Conservation (phyloP, 2,888 invertebrate genomes). For the Eupithecia subfuscata region DNA sequence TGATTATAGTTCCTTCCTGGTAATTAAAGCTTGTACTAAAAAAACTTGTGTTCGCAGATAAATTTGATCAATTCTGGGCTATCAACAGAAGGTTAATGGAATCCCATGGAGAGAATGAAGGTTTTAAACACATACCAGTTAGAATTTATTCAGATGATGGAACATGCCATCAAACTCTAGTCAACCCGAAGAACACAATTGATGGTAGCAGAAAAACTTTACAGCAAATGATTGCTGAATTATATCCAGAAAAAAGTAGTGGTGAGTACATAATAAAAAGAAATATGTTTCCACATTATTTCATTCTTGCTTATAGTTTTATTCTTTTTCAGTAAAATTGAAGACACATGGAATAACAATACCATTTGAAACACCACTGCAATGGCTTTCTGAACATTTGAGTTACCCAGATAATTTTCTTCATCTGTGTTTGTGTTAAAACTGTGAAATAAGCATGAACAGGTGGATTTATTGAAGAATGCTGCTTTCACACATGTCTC, state of each 20-base stretch:
- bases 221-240: slow-evolving; percentile 87
- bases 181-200: slow-evolving; percentile 87
- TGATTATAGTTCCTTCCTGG: not conserved
- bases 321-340: slow-evolving; percentile 86
- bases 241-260: slow-evolving; percentile 85
- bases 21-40: not conserved
- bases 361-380: slow-evolving; percentile 94
- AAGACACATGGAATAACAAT: slow-evolving; percentile 95
- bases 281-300: not conserved
- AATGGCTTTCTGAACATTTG: slow-evolving; percentile 99
- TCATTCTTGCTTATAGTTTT: slow-evolving; percentile 1
- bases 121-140: slow-evolving; percentile 95
- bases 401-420: slow-evolving; percentile 99
- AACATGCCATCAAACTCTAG: slow-evolving; percentile 89
- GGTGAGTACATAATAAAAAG: slow-evolving; percentile 52
- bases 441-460: not conserved
- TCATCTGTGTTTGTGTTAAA: slow-evolving; percentile 88
- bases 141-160: slow-evolving; percentile 91
- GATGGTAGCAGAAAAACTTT: slow-evolving; percentile 90
- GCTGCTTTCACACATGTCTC: not conserved
- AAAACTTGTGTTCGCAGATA: slow-evolving; percentile 84
- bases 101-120: slow-evolving; percentile 89
- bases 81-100: slow-evolving; percentile 98
- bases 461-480: slow-evolving; percentile 2
- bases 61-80: slow-evolving; percentile 99